A percentile compares a stretch with the other conserved stretches of the same genome.
phyloP scores from a whole-genome alignment of 2,797 vertebrate species.

The Sebastes oblongus region DNA sequence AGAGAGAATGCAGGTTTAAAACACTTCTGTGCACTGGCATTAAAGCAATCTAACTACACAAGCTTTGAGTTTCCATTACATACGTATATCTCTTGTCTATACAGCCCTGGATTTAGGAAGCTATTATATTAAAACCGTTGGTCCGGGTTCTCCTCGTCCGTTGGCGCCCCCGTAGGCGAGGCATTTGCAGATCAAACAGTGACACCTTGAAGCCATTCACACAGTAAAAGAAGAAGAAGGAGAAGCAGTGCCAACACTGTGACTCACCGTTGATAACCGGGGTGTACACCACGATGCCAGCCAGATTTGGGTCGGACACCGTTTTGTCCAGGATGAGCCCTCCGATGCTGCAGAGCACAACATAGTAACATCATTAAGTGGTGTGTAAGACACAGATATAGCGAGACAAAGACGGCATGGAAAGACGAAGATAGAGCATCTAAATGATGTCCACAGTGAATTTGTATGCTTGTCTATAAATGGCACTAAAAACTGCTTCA shows the following conservation, averaged over 20 bases:
- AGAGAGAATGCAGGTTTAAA: too few relatives aligned
- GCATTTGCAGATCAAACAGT: background rate
- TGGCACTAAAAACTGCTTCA: background rate
- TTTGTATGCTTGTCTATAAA: background rate
- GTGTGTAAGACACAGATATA: background rate
- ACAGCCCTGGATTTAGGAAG: background rate
- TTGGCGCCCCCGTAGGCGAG: background rate
- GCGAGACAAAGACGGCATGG: background rate
- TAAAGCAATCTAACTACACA: background rate
- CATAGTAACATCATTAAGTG: constrained; percentile 24
- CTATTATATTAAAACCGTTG: background rate
- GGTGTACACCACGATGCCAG: constrained; percentile 96
- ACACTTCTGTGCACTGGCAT: background rate
- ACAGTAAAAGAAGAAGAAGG: background rate
- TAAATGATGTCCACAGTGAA: constrained; percentile 1
- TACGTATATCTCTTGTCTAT: background rate
- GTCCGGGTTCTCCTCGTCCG: background rate
- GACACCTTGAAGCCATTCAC: background rate
- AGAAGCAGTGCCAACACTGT: background rate
- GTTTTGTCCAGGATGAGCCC: constrained; percentile 98
- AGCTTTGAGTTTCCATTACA: background rate
- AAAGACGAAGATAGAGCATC: background rate
- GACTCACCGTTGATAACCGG: constrained; percentile 97
- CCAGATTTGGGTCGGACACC: constrained; percentile 93
- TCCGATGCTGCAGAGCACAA: constrained; percentile 87